phyloP scores from a whole-genome alignment of 2,113 vertebrate species.

The Mobula birostris region DNA sequence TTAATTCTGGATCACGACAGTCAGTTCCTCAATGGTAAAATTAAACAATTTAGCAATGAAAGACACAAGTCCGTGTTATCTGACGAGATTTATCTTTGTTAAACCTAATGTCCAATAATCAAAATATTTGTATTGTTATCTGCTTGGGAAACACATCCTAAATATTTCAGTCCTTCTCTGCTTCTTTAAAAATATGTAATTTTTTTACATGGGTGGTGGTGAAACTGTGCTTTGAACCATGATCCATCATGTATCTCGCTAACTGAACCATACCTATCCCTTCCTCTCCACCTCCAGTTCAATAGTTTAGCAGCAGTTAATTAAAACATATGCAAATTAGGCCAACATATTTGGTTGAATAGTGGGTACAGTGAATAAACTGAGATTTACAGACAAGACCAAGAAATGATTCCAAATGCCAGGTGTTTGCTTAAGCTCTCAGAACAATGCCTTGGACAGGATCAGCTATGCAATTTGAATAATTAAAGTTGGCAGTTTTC shows the following conservation, averaged over 20 bases:
- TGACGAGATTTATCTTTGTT: too few relatives aligned
- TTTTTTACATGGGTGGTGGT: too few relatives aligned
- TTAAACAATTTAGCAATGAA: too few relatives aligned
- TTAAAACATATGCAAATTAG: neutral
- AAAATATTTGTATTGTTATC: neutral
- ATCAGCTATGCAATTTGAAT: neutral
- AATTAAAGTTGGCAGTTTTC: neutral
- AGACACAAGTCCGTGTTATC: too few relatives aligned
- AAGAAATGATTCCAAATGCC: neutral
- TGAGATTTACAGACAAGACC: neutral
- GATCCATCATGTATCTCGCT: neutral
- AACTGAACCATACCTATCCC: too few relatives aligned
- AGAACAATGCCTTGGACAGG: neutral
- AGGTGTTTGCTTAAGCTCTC: neutral
- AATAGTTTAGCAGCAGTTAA: neutral
- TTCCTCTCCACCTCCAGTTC: neutral
- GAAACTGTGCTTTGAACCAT: too few relatives aligned
- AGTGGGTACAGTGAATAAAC: neutral
- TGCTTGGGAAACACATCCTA: neutral
- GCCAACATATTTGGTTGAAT: neutral
- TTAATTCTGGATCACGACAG: neutral
- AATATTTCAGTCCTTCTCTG: too few relatives aligned
- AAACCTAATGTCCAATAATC: too few relatives aligned
- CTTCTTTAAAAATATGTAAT: too few relatives aligned
- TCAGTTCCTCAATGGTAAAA: too few relatives aligned